A percentile compares a stretch with the other conserved stretches of the same genome.
Evolutionary conservation across 1,140 invertebrate genomes (phyloP).

Genomic region (Ectropis grisescens): DNA sequence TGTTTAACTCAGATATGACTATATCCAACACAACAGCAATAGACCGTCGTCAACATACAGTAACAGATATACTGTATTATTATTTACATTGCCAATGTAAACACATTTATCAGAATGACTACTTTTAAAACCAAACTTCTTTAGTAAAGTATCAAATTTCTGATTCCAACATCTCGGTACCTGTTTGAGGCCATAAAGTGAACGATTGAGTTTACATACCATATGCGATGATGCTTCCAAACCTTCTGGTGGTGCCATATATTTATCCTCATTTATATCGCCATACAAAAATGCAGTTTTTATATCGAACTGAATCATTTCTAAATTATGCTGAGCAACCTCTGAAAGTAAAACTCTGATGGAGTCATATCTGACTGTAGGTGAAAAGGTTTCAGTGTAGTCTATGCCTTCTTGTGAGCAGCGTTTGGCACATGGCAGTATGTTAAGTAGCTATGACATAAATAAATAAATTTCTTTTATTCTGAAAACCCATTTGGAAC

Average conservation of each 20-base stretch:
- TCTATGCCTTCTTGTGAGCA: constrained; percentile 16
- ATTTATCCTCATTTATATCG: constrained; percentile 44
- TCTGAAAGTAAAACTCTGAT: constrained; percentile 12
- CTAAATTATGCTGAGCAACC: constrained; percentile 7
- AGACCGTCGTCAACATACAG: constrained; percentile 27
- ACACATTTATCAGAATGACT: constrained; percentile 24
- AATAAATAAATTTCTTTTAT: constrained; percentile 6
- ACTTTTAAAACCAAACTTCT: constrained; percentile 15
- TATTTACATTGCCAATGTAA: constrained; percentile 14
- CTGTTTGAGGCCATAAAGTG: constrained; percentile 21
- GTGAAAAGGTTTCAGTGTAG: constrained; percentile 14
- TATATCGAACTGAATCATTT: constrained; percentile 11
- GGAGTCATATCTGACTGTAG: constrained; percentile 15
- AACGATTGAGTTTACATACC: constrained; percentile 21
- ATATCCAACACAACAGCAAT: constrained; percentile 14
- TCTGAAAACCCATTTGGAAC: constrained; percentile 29
- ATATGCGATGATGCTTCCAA: constrained; percentile 9
- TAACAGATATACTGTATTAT: constrained; percentile 16
- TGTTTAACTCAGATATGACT: constrained; percentile 16
- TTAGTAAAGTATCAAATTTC: constrained; percentile 23
- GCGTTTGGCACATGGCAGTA: constrained; percentile 13
- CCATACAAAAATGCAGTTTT: constrained; percentile 35
- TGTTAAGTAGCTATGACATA: constrained; percentile 2
- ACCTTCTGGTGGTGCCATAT: constrained; percentile 44
- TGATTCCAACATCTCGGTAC: constrained; percentile 19